Percentiles rank a stretch among this genome's conserved stretches.
Conservation (phyloP, 2,113 vertebrate genomes). For the Centrocercus urophasianus region DNA sequence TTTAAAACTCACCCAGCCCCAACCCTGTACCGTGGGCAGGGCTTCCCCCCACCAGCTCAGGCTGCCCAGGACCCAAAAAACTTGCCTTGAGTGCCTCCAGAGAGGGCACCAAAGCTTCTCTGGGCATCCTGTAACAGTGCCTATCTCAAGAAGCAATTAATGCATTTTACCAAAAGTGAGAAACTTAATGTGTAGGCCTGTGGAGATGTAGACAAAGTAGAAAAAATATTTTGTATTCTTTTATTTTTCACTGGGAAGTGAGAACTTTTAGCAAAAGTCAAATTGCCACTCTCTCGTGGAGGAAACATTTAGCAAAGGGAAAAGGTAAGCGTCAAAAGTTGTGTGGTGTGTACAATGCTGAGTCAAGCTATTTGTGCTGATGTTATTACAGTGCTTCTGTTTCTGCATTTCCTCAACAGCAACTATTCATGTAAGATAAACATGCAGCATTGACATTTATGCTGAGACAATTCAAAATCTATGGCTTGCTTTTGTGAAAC, state of each 20-base stretch:
- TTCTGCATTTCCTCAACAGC: neutral
- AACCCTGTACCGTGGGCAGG: neutral
- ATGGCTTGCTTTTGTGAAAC: neutral
- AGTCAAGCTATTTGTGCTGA: neutral
- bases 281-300: neutral
- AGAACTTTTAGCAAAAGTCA: neutral
- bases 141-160: neutral
- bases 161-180: neutral
- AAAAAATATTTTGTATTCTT: neutral
- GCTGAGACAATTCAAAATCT: conserved; percentile 28
- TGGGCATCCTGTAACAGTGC: neutral
- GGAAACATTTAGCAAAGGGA: neutral
- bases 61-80: neutral
- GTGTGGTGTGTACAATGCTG: neutral
- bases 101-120: neutral
- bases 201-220: neutral
- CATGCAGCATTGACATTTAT: neutral
- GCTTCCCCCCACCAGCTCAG: neutral
- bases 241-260: neutral
- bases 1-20: neutral
- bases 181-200: neutral
- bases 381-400: neutral
- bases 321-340: neutral
- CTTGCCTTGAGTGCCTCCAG: neutral
- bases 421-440: neutral